phyloP scores from a whole-genome alignment of 2,888 invertebrate genomes.

The Xanthorhoe designata region DNA sequence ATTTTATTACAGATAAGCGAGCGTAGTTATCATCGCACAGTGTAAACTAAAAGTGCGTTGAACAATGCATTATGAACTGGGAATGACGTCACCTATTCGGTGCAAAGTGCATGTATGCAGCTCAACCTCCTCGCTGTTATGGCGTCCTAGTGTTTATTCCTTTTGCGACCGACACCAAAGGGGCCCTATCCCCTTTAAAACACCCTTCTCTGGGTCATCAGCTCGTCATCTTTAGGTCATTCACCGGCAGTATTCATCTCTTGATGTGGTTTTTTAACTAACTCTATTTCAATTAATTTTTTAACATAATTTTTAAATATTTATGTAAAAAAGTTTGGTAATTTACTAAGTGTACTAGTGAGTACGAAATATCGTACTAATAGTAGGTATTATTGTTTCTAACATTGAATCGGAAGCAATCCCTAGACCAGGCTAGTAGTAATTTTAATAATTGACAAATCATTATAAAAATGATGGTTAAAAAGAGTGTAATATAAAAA shows the following conservation, averaged over 20 bases:
- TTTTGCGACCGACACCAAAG: slow-evolving; percentile 82
- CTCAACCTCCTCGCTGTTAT: slow-evolving; percentile 76
- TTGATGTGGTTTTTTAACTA: slow-evolving; percentile 31
- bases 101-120: slow-evolving; percentile 85
- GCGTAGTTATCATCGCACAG: slow-evolving; percentile 43
- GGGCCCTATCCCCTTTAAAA: slow-evolving; percentile 83
- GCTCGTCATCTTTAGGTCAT: slow-evolving; percentile 68
- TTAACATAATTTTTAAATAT: not conserved
- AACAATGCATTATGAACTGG: slow-evolving; percentile 77
- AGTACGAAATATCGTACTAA: not conserved
- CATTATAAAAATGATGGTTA: too few species aligned
- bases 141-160: slow-evolving; percentile 80
- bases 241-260: slow-evolving; percentile 62
- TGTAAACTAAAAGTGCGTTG: slow-evolving; percentile 66
- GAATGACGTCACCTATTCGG: slow-evolving; percentile 80
- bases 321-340: not conserved
- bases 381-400: not conserved
- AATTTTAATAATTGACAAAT: too few species aligned
- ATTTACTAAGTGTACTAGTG: too few species aligned
- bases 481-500: too few species aligned
- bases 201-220: slow-evolving; percentile 84
- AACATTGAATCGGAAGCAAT: not conserved
- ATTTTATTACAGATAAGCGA: not conserved
- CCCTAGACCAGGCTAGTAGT: not conserved
- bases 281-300: not conserved